Conservation (phyloP, 1,140 invertebrate genomes). For the Drosophila obscura region DNA sequence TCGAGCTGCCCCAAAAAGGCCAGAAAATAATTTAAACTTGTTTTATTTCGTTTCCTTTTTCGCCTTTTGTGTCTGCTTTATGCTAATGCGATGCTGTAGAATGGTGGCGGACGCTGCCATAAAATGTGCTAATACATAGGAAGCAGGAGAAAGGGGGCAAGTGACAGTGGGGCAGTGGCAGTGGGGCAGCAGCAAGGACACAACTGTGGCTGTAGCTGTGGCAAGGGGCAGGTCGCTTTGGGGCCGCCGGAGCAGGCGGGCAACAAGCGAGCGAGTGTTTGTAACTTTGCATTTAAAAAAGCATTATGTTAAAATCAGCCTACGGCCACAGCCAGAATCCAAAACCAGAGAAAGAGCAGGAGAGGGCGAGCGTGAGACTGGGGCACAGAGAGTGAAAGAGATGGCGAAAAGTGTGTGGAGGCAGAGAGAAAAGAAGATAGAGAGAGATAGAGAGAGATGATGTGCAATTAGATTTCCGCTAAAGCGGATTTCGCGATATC, state of each 20-base stretch:
- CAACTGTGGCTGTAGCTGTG: not conserved
- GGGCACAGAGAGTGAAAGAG: constrained; percentile 5
- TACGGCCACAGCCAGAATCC: constrained; percentile 64
- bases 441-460: constrained; percentile 53
- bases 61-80: constrained; percentile 75
- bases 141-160: constrained; percentile 13
- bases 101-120: constrained; percentile 60
- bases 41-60: constrained; percentile 60
- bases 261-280: constrained; percentile 66
- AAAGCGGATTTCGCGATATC: constrained; percentile 82
- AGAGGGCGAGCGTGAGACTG: constrained; percentile 2
- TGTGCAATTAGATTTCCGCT: constrained; percentile 82
- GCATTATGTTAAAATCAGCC: constrained; percentile 82
- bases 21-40: constrained; percentile 30
- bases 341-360: constrained; percentile 20
- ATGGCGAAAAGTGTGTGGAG: not conserved
- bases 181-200: constrained; percentile 8
- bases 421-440: constrained; percentile 2
- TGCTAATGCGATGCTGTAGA: constrained; percentile 68
- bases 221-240: constrained; percentile 17
- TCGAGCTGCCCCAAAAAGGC: constrained; percentile 14
- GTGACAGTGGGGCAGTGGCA: not conserved
- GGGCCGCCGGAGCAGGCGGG: constrained; percentile 35
- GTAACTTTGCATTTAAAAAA: constrained; percentile 83
- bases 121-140: constrained; percentile 78